A percentile compares a stretch with the other conserved stretches of the same genome.
These are phyloP conservation scores for Lathamus discolor DNA, from an alignment of 2,113 vertebrate genomes.

Conservation along the genomic window DNA sequence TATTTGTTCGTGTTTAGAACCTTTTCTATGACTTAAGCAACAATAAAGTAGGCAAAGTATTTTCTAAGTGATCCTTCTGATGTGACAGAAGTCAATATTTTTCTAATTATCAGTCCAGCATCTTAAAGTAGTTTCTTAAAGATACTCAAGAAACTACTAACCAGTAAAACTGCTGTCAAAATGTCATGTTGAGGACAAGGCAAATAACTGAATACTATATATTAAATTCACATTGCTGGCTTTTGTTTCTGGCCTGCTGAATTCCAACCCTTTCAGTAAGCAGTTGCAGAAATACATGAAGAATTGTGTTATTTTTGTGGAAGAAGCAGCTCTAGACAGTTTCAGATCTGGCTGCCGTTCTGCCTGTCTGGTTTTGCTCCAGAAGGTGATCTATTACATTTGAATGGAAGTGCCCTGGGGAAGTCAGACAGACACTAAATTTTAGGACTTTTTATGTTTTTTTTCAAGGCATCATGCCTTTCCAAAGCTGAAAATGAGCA, in stretches of 20 bases:
- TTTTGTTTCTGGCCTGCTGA: not conserved
- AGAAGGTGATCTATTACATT: not conserved
- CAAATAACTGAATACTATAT: not conserved
- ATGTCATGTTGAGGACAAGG: not conserved
- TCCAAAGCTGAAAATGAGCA: not conserved
- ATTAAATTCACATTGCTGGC: not conserved
- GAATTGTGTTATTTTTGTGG: not conserved
- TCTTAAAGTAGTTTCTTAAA: not conserved
- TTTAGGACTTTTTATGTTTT: not conserved
- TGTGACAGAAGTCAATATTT: not conserved
- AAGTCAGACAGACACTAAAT: not conserved
- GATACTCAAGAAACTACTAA: not conserved
- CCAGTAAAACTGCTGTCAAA: not conserved
- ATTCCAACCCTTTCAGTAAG: not conserved
- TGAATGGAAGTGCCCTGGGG: not conserved
- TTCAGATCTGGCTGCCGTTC: not conserved
- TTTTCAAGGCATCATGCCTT: not conserved
- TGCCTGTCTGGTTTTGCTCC: not conserved
- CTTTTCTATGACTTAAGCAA: not conserved
- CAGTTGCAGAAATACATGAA: not conserved
- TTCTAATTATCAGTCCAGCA: not conserved
- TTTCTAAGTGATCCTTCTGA: not conserved
- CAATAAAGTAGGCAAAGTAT: not conserved
- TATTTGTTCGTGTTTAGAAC: not conserved
- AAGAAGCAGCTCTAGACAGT: fast-evolving